A percentile compares a stretch with the other conserved stretches of the same genome.
phyloP scores from a whole-genome alignment of 2,113 vertebrate genomes.

The Phalacrocorax aristotelis region DNA sequence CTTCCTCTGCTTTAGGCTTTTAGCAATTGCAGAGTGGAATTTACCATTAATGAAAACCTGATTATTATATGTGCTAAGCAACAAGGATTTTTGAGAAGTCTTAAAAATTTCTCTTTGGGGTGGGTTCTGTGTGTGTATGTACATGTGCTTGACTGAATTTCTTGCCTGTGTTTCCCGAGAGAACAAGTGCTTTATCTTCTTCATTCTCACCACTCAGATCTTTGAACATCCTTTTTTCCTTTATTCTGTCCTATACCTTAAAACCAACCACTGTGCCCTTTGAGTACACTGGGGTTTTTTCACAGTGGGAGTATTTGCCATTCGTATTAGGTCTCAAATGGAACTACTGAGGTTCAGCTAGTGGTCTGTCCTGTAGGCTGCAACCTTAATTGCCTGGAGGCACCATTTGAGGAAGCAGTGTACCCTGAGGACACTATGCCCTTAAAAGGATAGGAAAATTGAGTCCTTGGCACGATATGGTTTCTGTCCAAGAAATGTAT shows the following conservation, averaged over 20 bases:
- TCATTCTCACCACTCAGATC: not conserved
- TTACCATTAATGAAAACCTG: not conserved
- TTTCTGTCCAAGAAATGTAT: slow-evolving; percentile 53
- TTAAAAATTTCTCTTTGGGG: not conserved
- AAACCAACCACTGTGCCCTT: not conserved
- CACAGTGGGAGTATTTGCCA: not conserved
- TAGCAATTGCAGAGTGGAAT: not conserved
- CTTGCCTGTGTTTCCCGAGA: not conserved
- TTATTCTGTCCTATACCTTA: not conserved
- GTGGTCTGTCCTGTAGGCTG: not conserved
- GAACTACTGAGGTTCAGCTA: not conserved
- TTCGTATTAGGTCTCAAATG: not conserved
- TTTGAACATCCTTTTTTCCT: not conserved
- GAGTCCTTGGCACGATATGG: not conserved
- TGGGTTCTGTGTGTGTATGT: not conserved
- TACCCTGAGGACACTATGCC: slow-evolving; percentile 24
- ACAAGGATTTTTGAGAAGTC: not conserved
- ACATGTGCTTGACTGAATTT: not conserved
- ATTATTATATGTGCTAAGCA: not conserved
- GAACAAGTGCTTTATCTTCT: not conserved
- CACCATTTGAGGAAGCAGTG: slow-evolving; percentile 6
- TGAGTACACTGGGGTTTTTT: not conserved
- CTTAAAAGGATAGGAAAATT: slow-evolving; percentile 67
- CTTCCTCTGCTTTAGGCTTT: not conserved
- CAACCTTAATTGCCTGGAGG: slow-evolving; percentile 21